Evolutionary conservation across 2,113 vertebrate species (phyloP).

Genomic region (Forbesichthys agassizii): DNA sequence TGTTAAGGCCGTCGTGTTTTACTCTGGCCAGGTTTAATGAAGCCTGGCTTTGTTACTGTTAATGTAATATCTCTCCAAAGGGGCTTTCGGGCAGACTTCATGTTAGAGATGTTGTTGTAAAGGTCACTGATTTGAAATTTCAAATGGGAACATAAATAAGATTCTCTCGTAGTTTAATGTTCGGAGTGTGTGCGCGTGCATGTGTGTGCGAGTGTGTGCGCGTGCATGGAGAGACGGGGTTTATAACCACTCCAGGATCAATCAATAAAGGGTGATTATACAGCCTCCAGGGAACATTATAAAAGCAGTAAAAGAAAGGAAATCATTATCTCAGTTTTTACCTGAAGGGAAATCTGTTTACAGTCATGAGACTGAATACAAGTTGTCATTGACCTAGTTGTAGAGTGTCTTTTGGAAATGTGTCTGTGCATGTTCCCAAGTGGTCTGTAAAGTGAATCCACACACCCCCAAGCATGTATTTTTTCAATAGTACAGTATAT

Average conservation of each 20-base stretch:
- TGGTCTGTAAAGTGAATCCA: conserved; percentile 40
- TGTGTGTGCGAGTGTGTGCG: too few relatives aligned
- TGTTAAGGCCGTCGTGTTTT: neutral
- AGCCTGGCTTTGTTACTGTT: neutral
- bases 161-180: too few relatives aligned
- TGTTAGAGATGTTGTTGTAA: neutral
- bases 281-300: too few relatives aligned
- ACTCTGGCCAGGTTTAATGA: neutral
- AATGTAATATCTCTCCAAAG: neutral
- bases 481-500: conserved; percentile 52
- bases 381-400: neutral
- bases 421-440: conserved; percentile 39
- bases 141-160: too few relatives aligned
- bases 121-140: too few relatives aligned
- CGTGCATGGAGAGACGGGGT: too few relatives aligned
- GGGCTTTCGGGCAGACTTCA: neutral
- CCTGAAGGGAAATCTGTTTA: neutral
- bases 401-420: conserved; percentile 31
- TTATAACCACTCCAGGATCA: too few relatives aligned
- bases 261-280: too few relatives aligned
- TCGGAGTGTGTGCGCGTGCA: too few relatives aligned
- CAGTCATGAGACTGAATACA: neutral
- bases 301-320: too few relatives aligned
- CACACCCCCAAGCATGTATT: conserved; percentile 32
- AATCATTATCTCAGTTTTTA: too few relatives aligned